Conservation (phyloP, 1,140 invertebrate genomes). For the Wiebesia pumilae region DNA sequence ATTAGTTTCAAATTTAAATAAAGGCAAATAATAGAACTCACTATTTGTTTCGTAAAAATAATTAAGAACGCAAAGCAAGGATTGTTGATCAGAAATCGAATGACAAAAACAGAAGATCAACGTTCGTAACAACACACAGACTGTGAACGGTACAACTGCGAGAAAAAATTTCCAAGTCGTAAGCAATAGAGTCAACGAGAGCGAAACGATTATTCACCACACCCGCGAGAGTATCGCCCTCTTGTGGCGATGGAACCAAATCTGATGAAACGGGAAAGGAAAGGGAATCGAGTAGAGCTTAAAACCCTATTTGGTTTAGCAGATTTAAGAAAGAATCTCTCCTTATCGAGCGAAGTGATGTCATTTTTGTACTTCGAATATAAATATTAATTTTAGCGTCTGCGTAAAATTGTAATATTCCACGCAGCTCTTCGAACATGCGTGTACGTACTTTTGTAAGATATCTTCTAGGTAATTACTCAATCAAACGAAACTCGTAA, state of each 20-base stretch:
- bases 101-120: not conserved
- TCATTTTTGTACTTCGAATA: no score
- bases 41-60: not conserved
- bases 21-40: not conserved
- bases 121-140: slow-evolving; percentile 1
- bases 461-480: no score
- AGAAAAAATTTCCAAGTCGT: not conserved
- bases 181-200: not conserved
- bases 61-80: no score
- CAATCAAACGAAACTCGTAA: no score
- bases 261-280: not conserved
- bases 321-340: not conserved
- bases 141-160: slow-evolving; percentile 16
- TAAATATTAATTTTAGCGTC: no score
- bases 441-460: no score
- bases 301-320: slow-evolving; percentile 20
- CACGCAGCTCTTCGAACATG: no score
- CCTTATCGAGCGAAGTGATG: not conserved
- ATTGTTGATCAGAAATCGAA: not conserved
- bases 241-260: slow-evolving; percentile 30
- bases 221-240: slow-evolving; percentile 42
- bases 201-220: slow-evolving; percentile 51
- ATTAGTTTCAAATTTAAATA: not conserved
- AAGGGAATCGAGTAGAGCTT: not conserved
- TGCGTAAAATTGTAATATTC: no score